These are phyloP conservation scores for Arion vulgaris DNA, from an alignment of 1,140 invertebrate species.

Conservation along the genomic window DNA sequence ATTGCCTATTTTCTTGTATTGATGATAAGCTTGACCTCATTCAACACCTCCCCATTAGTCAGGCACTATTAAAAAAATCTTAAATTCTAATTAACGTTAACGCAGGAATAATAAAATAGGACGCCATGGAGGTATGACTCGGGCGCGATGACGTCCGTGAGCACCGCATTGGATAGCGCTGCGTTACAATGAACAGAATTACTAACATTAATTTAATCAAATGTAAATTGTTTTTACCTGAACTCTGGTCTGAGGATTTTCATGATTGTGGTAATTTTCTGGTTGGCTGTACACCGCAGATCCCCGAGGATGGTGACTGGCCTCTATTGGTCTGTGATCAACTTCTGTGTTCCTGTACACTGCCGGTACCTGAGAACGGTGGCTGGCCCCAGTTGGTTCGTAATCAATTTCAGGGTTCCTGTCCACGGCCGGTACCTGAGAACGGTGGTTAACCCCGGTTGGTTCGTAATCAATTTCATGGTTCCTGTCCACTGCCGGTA, in stretches of 20 bases:
- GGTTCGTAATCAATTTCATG: background rate
- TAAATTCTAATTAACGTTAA: no score
- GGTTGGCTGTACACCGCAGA: background rate
- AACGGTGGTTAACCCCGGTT: constrained; percentile 12
- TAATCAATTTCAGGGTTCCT: background rate
- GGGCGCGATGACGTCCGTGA: no score
- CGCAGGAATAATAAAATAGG: no score
- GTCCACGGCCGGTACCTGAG: constrained; percentile 26
- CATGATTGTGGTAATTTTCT: background rate
- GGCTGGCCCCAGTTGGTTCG: background rate
- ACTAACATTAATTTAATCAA: background rate
- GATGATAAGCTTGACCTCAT: no score
- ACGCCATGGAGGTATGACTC: no score
- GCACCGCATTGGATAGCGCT: no score
- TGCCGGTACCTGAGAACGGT: background rate
- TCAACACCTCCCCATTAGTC: no score
- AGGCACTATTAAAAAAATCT: no score
- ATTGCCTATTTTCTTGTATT: no score
- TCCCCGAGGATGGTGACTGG: background rate
- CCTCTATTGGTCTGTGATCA: background rate
- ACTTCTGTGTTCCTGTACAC: background rate
- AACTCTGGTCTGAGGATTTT: background rate
- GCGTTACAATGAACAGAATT: no score
- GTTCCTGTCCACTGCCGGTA: background rate
- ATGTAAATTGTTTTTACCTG: background rate